phyloP scores from a whole-genome alignment of 1,140 invertebrate species.

The Apis cerana region DNA sequence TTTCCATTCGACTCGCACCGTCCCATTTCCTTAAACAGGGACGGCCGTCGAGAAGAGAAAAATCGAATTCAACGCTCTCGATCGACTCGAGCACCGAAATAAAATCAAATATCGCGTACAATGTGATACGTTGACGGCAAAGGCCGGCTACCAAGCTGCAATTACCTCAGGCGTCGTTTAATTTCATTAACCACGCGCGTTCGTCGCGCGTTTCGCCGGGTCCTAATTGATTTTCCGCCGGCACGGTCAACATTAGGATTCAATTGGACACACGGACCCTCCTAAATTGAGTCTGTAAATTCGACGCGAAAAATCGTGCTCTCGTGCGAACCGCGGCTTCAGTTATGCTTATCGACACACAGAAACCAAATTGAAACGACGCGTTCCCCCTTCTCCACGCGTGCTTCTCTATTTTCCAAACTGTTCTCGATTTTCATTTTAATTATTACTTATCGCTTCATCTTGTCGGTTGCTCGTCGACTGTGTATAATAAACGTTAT shows the following conservation, averaged over 20 bases:
- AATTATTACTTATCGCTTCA: too few relatives aligned
- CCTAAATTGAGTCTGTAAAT: conserved; percentile 34
- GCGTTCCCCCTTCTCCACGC: neutral
- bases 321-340: neutral
- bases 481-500: too few relatives aligned
- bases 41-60: neutral
- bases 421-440: too few relatives aligned
- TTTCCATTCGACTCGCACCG: too few relatives aligned
- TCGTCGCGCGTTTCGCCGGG: conserved; percentile 32
- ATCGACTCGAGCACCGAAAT: neutral
- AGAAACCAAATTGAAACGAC: neutral
- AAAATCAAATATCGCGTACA: neutral
- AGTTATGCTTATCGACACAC: conserved; percentile 17
- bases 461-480: too few relatives aligned
- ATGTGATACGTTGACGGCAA: neutral
- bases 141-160: conserved; percentile 7
- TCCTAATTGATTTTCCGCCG: conserved; percentile 47
- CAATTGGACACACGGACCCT: conserved; percentile 31
- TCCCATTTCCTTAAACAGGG: neutral
- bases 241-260: conserved; percentile 37
- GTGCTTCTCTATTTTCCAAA: neutral
- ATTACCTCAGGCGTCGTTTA: conserved; percentile 45
- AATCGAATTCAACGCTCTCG: neutral
- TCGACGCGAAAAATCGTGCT: conserved; percentile 18
- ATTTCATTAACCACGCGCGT: conserved; percentile 35